Evolutionary conservation across 2,113 vertebrate genomes (phyloP).

Genomic region (Struthidea cinerea): DNA sequence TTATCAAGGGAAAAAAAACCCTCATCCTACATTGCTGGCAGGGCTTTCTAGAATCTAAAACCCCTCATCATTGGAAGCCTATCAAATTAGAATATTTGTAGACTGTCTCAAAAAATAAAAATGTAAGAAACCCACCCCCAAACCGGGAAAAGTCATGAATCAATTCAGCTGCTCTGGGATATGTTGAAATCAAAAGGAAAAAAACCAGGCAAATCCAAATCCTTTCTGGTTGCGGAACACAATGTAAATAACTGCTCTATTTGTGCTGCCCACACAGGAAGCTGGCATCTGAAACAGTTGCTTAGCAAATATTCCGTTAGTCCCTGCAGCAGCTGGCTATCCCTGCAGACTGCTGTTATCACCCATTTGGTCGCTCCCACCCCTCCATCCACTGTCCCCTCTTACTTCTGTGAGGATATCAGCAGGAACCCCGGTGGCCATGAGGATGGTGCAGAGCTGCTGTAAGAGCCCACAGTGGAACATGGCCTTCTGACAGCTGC

Average conservation of each 20-base stretch:
- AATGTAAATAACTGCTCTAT: rapidly evolving
- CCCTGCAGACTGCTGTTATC: neutral
- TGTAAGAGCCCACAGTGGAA: conserved; percentile 91
- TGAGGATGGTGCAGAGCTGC: conserved; percentile 94
- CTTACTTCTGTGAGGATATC: conserved; percentile 95
- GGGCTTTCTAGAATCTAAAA: neutral
- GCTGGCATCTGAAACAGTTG: neutral
- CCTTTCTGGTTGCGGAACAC: neutral
- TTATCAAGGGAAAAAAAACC: neutral
- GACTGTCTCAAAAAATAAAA: neutral
- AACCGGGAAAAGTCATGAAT: neutral
- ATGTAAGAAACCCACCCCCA: neutral
- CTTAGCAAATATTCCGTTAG: neutral
- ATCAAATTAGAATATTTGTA: neutral
- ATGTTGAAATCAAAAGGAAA: neutral
- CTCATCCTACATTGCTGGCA: neutral
- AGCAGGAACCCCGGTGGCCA: conserved; percentile 95
- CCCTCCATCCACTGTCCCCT: neutral
- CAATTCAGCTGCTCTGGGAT: neutral
- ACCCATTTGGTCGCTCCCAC: neutral
- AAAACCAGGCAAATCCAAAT: rapidly evolving
- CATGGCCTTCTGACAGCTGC: conserved; percentile 95
- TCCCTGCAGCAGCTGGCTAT: neutral
- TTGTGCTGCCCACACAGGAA: neutral
- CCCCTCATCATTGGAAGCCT: neutral